Conservation (phyloP, 2,797 vertebrate species). For the Gymnothorax reevesii region DNA sequence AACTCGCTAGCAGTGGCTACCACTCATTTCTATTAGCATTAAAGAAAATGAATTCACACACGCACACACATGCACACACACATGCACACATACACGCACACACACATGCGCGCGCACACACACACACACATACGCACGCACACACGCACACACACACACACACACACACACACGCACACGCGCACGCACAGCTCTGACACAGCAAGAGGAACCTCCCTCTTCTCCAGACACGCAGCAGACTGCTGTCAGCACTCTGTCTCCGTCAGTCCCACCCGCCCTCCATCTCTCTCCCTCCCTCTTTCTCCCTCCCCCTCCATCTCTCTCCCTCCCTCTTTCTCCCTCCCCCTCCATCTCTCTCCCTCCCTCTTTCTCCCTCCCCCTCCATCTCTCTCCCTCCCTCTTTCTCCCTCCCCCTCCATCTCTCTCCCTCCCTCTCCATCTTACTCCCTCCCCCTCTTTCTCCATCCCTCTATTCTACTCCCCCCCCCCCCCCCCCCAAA, state of each 20-base stretch:
- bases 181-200: no score
- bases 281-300: no score
- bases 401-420: neutral
- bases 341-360: neutral
- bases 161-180: neutral
- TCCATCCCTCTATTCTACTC: neutral
- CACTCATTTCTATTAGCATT: no score
- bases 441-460: neutral
- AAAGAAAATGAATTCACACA: conserved; percentile 37
- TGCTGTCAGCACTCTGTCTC: neutral
- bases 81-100: neutral
- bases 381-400: no score
- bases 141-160: neutral
- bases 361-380: neutral
- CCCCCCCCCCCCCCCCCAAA: neutral
- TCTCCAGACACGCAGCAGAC: neutral
- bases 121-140: neutral
- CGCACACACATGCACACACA: neutral
- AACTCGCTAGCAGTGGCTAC: no score
- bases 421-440: neutral
- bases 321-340: no score
- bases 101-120: neutral
- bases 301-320: no score
- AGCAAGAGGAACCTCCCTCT: neutral
- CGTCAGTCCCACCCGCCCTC: neutral